Evolutionary conservation across 2,888 invertebrate genomes (phyloP).

Genomic region (Diploptera punctata): DNA sequence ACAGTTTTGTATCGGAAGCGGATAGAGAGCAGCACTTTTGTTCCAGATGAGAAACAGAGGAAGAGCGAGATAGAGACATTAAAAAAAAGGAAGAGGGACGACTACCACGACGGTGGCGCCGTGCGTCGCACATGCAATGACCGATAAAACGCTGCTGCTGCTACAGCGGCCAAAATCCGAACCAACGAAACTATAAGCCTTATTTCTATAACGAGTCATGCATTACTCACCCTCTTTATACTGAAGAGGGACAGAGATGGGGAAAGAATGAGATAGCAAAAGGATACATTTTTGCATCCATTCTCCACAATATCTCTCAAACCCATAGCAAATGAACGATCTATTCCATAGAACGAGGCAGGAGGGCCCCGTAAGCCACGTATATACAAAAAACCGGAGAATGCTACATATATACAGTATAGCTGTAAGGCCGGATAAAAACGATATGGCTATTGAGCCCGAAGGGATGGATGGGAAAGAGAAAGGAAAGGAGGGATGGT

Average conservation of each 20-base stretch:
- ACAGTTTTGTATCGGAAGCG: constrained; percentile 44
- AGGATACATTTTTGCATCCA: constrained; percentile 39
- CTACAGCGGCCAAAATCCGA: constrained; percentile 28
- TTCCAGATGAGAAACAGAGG: constrained; percentile 35
- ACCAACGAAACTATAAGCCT: constrained; percentile 36
- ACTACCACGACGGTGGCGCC: constrained; percentile 26
- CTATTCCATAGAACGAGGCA: constrained; percentile 35
- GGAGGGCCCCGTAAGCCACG: constrained; percentile 30
- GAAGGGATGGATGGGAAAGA: constrained; percentile 38
- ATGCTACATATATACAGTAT: constrained; percentile 28
- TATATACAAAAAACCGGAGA: constrained; percentile 35
- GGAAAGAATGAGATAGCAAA: constrained; percentile 35
- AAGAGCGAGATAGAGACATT: constrained; percentile 38
- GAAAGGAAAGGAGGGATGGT: constrained; percentile 26
- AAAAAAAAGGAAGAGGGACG: constrained; percentile 9
- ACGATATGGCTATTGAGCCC: constrained; percentile 40
- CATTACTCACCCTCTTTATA: constrained; percentile 30
- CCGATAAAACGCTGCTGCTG: constrained; percentile 26
- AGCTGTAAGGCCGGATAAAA: constrained; percentile 39
- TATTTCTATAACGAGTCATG: constrained; percentile 32
- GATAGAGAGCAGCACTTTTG: constrained; percentile 38
- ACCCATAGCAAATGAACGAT: constrained; percentile 38
- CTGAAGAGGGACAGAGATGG: constrained; percentile 39
- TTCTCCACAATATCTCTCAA: constrained; percentile 38
- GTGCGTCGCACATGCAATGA: constrained; percentile 35